Conservation (phyloP, 2,797 vertebrate species). For the Dermochelys coriacea region DNA sequence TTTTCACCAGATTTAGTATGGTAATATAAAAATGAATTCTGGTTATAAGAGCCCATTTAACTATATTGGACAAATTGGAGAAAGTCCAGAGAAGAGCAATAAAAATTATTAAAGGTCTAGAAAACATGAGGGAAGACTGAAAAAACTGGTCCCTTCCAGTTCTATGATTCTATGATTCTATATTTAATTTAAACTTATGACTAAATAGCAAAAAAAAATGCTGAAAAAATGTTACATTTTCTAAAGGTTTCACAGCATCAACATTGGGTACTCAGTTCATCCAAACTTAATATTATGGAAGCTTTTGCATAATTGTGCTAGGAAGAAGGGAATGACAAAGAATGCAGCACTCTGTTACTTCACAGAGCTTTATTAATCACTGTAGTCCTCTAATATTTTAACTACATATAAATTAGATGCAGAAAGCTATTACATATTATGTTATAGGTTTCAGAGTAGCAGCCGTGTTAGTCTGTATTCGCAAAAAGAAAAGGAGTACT, state of each 20-base stretch:
- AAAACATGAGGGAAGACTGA: no score
- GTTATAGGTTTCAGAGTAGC: no score
- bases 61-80: not conserved
- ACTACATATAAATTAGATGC: not conserved
- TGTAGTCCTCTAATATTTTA: not conserved
- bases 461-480: no score
- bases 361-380: not conserved
- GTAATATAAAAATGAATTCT: not conserved
- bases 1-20: not conserved
- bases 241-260: not conserved
- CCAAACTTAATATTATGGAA: not conserved
- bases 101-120: no score
- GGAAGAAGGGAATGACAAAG: not conserved
- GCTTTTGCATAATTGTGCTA: not conserved
- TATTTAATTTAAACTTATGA: no score
- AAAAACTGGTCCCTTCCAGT: no score
- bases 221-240: not conserved
- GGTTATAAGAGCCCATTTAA: not conserved
- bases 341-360: not conserved
- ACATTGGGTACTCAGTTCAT: not conserved
- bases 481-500: no score
- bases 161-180: no score
- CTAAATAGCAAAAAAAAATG: not conserved
- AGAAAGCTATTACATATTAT: not conserved
- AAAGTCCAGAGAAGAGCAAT: no score